phyloP scores from a whole-genome alignment of 2,113 vertebrate genomes.

The Oophaga pumilio region DNA sequence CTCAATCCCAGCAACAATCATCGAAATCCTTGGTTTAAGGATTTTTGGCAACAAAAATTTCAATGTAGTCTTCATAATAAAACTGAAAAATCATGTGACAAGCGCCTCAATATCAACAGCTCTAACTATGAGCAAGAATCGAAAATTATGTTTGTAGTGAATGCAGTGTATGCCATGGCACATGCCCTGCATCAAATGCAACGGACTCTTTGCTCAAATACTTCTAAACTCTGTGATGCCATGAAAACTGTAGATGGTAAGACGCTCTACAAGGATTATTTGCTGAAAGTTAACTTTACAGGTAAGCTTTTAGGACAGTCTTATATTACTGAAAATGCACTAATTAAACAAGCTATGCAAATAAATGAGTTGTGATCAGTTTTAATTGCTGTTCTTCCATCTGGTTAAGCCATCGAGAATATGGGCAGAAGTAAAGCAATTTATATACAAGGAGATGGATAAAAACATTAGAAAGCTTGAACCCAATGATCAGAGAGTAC shows the following conservation, averaged over 20 bases:
- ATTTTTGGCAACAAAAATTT: constrained; percentile 98
- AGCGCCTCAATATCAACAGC: constrained; percentile 83
- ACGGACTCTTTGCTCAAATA: constrained; percentile 88
- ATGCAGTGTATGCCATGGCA: constrained; percentile 95
- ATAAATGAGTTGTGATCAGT: constrained; percentile 12
- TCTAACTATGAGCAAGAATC: constrained; percentile 94
- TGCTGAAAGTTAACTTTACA: constrained; percentile 95
- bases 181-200: constrained; percentile 94
- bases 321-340: background rate
- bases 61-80: constrained; percentile 84
- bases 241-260: constrained; percentile 93
- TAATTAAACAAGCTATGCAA: constrained; percentile 16
- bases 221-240: constrained; percentile 89
- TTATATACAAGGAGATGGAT: background rate
- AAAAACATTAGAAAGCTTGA: constrained; percentile 4
- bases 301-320: constrained; percentile 73
- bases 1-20: constrained; percentile 86
- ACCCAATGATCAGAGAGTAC: background rate
- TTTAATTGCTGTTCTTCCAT: constrained; percentile 20
- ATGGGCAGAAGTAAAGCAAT: background rate
- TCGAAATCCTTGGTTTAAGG: constrained; percentile 94
- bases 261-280: constrained; percentile 90
- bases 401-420: background rate
- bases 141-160: constrained; percentile 99
- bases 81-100: constrained; percentile 77